These are phyloP conservation scores for Falco naumanni DNA, from an alignment of 2,797 vertebrate species.

Conservation along the genomic window DNA sequence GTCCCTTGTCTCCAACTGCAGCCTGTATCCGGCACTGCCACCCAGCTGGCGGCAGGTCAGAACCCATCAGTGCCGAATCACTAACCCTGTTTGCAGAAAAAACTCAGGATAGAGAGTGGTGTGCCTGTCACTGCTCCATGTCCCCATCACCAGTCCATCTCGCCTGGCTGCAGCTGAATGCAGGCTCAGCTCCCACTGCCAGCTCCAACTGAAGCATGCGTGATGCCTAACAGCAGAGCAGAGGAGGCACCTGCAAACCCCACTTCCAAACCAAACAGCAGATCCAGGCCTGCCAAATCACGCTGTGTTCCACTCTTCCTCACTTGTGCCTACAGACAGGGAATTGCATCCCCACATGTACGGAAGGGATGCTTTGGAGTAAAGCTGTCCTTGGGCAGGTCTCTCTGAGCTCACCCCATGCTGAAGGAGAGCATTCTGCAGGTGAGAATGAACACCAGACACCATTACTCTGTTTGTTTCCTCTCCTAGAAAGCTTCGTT, in stretches of 20 bases:
- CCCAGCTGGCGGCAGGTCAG: not conserved
- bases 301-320: not conserved
- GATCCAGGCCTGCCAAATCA: not conserved
- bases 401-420: no score
- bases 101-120: not conserved
- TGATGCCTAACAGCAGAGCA: not conserved
- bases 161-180: not conserved
- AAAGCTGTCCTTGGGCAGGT: not conserved
- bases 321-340: not conserved
- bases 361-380: not conserved
- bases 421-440: not conserved
- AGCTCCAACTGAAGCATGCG: accelerated
- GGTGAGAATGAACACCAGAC: not conserved
- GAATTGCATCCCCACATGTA: accelerated
- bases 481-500: not conserved
- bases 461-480: not conserved
- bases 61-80: not conserved
- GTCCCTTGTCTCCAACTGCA: not conserved
- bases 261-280: not conserved
- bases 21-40: not conserved
- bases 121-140: not conserved
- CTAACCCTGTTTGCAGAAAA: not conserved
- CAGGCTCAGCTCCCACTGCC: not conserved
- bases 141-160: not conserved
- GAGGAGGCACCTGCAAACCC: not conserved